phyloP scores from a whole-genome alignment of 2,888 invertebrate species.

The Chesias legatella region DNA sequence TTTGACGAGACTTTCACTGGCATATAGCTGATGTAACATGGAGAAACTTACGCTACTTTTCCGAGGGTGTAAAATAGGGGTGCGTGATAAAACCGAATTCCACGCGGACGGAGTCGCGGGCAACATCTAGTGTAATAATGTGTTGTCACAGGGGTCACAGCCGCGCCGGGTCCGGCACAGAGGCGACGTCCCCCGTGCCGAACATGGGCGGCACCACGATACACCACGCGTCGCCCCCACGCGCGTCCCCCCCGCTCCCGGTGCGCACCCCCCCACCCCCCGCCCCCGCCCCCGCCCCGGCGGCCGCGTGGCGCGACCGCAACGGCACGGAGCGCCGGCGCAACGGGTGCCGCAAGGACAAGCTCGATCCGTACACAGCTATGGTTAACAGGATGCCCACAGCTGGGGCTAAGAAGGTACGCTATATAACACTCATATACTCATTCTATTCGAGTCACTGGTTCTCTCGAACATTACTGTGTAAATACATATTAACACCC shows the following conservation, averaged over 20 bases:
- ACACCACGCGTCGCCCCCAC: slow-evolving; percentile 13
- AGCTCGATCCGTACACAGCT: slow-evolving; percentile 64
- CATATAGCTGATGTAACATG: no score
- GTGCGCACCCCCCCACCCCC: slow-evolving; percentile 1
- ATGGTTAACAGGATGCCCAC: slow-evolving; percentile 67
- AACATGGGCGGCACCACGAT: slow-evolving; percentile 23
- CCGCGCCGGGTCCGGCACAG: slow-evolving; percentile 57
- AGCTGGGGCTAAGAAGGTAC: slow-evolving; percentile 71
- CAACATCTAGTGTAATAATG: no score
- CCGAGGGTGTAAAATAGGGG: no score
- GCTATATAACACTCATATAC: no score
- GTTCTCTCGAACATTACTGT: no score
- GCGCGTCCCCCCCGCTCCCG: slow-evolving; percentile 7
- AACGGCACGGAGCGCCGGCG: slow-evolving; percentile 54
- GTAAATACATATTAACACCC: no score
- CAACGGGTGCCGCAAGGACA: slow-evolving; percentile 54
- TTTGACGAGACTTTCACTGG: no score
- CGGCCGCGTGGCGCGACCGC: slow-evolving; percentile 41
- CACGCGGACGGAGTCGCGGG: no score
- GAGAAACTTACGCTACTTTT: no score
- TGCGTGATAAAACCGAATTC: no score
- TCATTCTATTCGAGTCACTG: no score
- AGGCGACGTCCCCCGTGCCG: slow-evolving; percentile 35
- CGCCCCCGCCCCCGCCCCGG: slow-evolving; percentile 19
- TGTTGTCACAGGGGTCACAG: slow-evolving; percentile 62